Evolutionary conservation across 1,140 invertebrate genomes (phyloP).

Genomic region (Teleogryllus occipitalis): DNA sequence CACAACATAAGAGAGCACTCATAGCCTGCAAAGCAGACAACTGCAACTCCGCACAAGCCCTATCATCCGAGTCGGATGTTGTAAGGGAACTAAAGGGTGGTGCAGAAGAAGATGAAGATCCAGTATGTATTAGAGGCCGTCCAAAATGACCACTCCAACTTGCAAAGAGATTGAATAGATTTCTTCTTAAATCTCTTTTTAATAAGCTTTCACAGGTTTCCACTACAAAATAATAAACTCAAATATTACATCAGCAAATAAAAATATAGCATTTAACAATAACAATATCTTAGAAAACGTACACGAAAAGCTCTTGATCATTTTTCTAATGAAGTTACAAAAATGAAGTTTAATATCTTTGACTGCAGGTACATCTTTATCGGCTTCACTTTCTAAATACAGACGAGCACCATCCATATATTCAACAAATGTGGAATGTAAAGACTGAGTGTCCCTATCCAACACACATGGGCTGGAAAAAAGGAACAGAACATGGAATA

Average conservation of each 20-base stretch:
- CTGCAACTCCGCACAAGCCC: constrained; percentile 48
- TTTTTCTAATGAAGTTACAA: constrained; percentile 86
- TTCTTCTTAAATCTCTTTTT: constrained; percentile 75
- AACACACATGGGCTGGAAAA: constrained; percentile 64
- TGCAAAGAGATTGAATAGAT: constrained; percentile 86
- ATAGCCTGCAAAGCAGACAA: constrained; percentile 73
- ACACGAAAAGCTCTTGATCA: constrained; percentile 87
- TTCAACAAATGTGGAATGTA: constrained; percentile 84
- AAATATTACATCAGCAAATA: not conserved
- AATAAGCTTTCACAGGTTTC: constrained; percentile 77
- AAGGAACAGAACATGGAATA: not conserved
- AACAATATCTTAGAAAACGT: constrained; percentile 38
- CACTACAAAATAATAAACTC: constrained; percentile 49
- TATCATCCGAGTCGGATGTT: constrained; percentile 31
- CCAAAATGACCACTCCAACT: constrained; percentile 86
- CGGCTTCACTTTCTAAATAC: constrained; percentile 84
- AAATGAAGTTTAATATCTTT: constrained; percentile 87
- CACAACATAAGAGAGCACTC: constrained; percentile 89
- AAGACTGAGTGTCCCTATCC: constrained; percentile 68
- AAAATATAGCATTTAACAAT: not conserved
- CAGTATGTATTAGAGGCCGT: constrained; percentile 38
- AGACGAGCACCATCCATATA: constrained; percentile 90
- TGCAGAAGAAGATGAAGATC: constrained; percentile 11
- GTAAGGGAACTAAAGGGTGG: not conserved
- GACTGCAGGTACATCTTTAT: constrained; percentile 72